Percentiles rank a stretch among this genome's conserved stretches.
phyloP scores from a whole-genome alignment of 2,888 invertebrate species.

The Taenaris catops region DNA sequence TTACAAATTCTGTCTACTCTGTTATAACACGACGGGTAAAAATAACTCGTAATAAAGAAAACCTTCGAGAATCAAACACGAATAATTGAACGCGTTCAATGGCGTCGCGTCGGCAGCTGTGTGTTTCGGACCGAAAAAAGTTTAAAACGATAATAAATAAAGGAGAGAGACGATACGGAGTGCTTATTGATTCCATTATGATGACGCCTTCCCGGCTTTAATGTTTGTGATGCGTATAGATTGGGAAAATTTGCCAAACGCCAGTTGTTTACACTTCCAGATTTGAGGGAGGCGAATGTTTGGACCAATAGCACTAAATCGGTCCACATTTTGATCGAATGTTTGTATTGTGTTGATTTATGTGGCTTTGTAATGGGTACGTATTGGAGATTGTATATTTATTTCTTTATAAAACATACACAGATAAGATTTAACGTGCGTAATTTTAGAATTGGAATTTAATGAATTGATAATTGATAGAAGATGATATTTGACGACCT shows the following conservation, averaged over 20 bases:
- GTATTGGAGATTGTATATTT: too few relatives aligned
- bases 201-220: constrained; percentile 11
- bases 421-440: too few relatives aligned
- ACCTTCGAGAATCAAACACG: constrained; percentile 1
- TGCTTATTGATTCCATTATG: constrained; percentile 18
- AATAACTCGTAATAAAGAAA: constrained; percentile 2
- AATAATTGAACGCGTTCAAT: constrained; percentile 4
- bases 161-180: constrained; percentile 8
- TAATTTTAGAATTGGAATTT: too few relatives aligned
- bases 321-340: too few relatives aligned
- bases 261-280: constrained; percentile 11
- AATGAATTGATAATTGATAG: too few relatives aligned
- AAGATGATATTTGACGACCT: too few relatives aligned
- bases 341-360: constrained; percentile 11
- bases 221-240: not conserved
- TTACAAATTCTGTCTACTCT: too few relatives aligned
- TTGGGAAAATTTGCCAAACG: constrained; percentile 7
- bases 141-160: constrained; percentile 15
- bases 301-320: constrained; percentile 5
- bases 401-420: too few relatives aligned
- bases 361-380: too few relatives aligned
- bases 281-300: constrained; percentile 10
- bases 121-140: constrained; percentile 11
- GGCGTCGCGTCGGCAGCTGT: constrained; percentile 12
- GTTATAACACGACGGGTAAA: not conserved